Percentiles rank a stretch among this genome's conserved stretches.
These are phyloP conservation scores for Hydrozoanthus tunicans DNA, from an alignment of 64 coral and sea anemone species.

Conservation along the genomic window DNA sequence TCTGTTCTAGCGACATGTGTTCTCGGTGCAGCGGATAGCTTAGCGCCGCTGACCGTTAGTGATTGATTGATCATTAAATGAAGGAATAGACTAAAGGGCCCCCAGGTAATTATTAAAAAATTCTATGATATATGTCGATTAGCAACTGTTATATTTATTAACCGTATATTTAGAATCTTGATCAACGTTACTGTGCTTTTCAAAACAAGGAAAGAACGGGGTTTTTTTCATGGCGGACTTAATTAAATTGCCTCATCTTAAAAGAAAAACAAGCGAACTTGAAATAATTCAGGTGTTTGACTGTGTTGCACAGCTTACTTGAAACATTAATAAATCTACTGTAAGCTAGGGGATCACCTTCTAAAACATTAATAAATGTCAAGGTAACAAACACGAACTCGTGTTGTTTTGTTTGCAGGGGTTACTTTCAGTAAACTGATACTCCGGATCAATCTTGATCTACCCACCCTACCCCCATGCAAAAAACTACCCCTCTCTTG, in stretches of 20 bases:
- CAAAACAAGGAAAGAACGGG: too few relatives aligned
- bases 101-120: too few relatives aligned
- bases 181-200: too few relatives aligned
- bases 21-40: slow-evolving; percentile 49
- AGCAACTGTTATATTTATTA: neutral
- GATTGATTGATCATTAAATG: neutral
- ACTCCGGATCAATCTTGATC: too few relatives aligned
- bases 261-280: too few relatives aligned
- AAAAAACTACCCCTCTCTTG: too few relatives aligned
- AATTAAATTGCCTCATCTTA: too few relatives aligned
- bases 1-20: slow-evolving; percentile 67
- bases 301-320: neutral
- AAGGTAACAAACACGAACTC: neutral
- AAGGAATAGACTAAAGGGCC: neutral
- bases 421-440: neutral
- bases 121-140: neutral
- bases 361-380: neutral
- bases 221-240: too few relatives aligned
- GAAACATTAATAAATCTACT: neutral
- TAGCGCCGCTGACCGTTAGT: slow-evolving; percentile 38
- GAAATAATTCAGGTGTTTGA: too few relatives aligned
- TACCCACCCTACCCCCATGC: too few relatives aligned
- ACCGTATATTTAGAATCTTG: too few relatives aligned
- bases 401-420: neutral
- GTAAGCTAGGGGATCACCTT: neutral